phyloP scores from a whole-genome alignment of 2,797 vertebrate genomes.

The Ctenopoma multispine region DNA sequence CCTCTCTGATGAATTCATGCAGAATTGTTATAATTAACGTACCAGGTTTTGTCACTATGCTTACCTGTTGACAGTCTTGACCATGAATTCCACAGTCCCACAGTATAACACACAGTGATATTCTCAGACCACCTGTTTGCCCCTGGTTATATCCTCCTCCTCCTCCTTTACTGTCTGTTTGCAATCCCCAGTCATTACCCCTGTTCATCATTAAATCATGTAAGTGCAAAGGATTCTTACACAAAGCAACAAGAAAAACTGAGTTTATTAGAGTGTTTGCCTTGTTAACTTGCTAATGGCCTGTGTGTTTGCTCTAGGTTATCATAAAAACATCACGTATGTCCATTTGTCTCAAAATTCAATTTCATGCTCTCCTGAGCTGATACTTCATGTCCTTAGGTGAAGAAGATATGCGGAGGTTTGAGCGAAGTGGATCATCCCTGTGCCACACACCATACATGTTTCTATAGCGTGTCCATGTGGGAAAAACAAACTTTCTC shows the following conservation, averaged over 20 bases:
- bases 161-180: slow-evolving; percentile 46
- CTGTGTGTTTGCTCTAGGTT: slow-evolving; percentile 73
- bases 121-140: slow-evolving; percentile 34
- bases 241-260: slow-evolving; percentile 43
- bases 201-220: slow-evolving; percentile 64
- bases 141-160: background rate
- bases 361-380: slow-evolving; percentile 81
- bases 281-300: slow-evolving; percentile 79
- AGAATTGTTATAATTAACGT: slow-evolving; percentile 30
- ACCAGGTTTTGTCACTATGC: slow-evolving; percentile 8
- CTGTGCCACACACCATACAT: slow-evolving; percentile 14
- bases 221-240: slow-evolving; percentile 38
- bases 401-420: slow-evolving; percentile 28
- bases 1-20: slow-evolving; percentile 17
- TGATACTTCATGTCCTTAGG: slow-evolving; percentile 64
- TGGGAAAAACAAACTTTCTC: slow-evolving; percentile 6
- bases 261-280: slow-evolving; percentile 70
- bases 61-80: slow-evolving; percentile 20
- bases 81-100: slow-evolving; percentile 48
- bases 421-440: slow-evolving; percentile 35
- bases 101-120: slow-evolving; percentile 28
- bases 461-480: background rate
- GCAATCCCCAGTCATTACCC: slow-evolving; percentile 46
- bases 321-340: slow-evolving; percentile 69
- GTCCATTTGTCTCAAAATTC: slow-evolving; percentile 74